Conservation (phyloP, 2,888 invertebrate genomes). For the Watsonalla binaria region DNA sequence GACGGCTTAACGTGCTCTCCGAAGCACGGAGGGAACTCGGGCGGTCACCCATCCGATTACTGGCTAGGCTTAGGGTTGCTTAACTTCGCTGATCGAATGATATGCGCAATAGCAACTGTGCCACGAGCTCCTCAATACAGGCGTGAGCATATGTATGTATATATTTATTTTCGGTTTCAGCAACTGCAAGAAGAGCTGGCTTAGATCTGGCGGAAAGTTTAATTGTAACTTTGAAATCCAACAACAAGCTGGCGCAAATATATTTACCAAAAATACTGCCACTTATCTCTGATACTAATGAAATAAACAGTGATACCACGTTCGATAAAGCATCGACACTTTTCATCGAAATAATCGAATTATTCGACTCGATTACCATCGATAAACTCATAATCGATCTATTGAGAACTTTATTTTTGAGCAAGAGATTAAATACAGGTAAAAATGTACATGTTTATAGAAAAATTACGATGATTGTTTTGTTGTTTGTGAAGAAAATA, state of each 20-base stretch:
- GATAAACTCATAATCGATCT: conserved; percentile 13
- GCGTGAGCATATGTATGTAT: too few species aligned
- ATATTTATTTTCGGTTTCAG: conserved; percentile 32
- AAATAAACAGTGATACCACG: conserved; percentile 14
- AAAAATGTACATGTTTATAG: conserved; percentile 9
- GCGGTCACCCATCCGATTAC: too few species aligned
- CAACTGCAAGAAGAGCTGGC: conserved; percentile 26
- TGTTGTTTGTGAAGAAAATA: conserved; percentile 21
- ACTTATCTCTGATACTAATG: conserved; percentile 23
- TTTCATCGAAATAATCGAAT: conserved; percentile 38
- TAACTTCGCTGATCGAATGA: too few species aligned
- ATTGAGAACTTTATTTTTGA: conserved; percentile 10
- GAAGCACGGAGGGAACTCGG: too few species aligned
- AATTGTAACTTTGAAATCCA: conserved; percentile 31
- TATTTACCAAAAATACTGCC: conserved; percentile 33
- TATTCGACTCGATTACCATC: conserved; percentile 25
- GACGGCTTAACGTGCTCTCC: too few species aligned
- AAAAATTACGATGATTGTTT: conserved; percentile 11
- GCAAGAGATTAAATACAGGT: conserved; percentile 6
- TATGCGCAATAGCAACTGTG: too few species aligned
- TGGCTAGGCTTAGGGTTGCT: too few species aligned
- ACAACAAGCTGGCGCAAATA: conserved; percentile 31
- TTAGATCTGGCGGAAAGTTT: conserved; percentile 38
- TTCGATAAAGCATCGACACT: conserved; percentile 31
- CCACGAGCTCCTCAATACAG: too few species aligned